These are phyloP conservation scores for Drosophila lacteicornis DNA, from an alignment of 1,140 invertebrate species.

Conservation along the genomic window DNA sequence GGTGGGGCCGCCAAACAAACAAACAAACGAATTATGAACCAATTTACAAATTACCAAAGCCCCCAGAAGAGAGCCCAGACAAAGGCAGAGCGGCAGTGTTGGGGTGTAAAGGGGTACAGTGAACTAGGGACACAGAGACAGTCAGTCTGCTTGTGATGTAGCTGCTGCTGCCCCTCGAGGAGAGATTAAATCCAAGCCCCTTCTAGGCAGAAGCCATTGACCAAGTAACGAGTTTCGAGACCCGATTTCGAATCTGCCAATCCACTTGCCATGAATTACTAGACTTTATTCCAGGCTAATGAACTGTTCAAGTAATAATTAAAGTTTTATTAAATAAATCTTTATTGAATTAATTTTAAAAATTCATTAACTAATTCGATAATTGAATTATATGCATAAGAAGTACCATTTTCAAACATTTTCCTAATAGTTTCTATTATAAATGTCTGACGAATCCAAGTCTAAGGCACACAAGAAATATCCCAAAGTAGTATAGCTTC, in stretches of 20 bases:
- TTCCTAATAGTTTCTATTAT: too few species aligned
- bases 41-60: conserved; percentile 80
- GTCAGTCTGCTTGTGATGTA: conserved; percentile 14
- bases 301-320: neutral
- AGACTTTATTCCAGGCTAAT: neutral
- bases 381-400: neutral
- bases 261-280: conserved; percentile 48
- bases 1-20: conserved; percentile 53
- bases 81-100: neutral
- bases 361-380: fast-evolving
- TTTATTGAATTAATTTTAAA: neutral
- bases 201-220: conserved; percentile 70
- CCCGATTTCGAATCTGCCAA: conserved; percentile 35
- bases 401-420: too few species aligned
- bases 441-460: too few species aligned
- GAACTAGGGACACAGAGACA: conserved; percentile 19
- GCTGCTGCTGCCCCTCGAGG: conserved; percentile 19
- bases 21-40: conserved; percentile 79
- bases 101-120: conserved; percentile 17
- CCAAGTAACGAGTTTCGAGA: conserved; percentile 70
- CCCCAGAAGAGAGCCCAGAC: conserved; percentile 30
- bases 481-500: too few species aligned
- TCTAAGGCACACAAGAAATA: too few species aligned
- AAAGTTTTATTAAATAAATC: too few species aligned
- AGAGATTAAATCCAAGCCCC: conserved; percentile 39